Conservation (phyloP, 2,113 vertebrate species). For the Pterophyllum scalare region DNA sequence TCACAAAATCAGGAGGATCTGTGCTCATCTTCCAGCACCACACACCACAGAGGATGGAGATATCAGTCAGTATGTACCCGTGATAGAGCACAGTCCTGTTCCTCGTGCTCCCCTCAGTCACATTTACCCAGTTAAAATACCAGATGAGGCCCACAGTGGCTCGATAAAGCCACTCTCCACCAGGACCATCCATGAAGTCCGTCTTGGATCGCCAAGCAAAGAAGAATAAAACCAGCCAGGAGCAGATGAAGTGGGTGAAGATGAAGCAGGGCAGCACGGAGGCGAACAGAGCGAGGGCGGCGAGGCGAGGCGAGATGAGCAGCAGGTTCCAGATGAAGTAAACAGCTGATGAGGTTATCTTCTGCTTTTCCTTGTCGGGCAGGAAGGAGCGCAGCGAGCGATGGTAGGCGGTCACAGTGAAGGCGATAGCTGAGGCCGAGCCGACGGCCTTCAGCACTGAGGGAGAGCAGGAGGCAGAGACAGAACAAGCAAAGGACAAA, state of each 20-base stretch:
- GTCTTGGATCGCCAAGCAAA: slow-evolving; percentile 28
- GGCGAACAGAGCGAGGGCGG: too few species aligned
- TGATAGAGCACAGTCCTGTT: slow-evolving; percentile 82
- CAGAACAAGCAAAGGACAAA: background rate
- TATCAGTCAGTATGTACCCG: slow-evolving; percentile 79
- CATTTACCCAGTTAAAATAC: slow-evolving; percentile 91
- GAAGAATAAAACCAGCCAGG: slow-evolving; percentile 48
- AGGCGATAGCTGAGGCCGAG: slow-evolving; percentile 46
- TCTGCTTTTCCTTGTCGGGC: slow-evolving; percentile 69
- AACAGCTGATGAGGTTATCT: slow-evolving; percentile 46
- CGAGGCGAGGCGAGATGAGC: slow-evolving; percentile 83
- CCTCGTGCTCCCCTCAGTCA: slow-evolving; percentile 72
- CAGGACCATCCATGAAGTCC: slow-evolving; percentile 76
- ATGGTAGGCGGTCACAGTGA: slow-evolving; percentile 81
- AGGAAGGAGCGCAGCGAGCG: slow-evolving; percentile 71
- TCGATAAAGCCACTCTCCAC: slow-evolving; percentile 83
- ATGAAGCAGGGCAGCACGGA: too few species aligned
- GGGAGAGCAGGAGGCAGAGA: background rate
- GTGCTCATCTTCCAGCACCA: slow-evolving; percentile 72
- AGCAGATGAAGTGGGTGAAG: too few species aligned
- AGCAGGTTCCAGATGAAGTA: slow-evolving; percentile 89
- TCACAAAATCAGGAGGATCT: background rate
- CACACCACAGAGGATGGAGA: slow-evolving; percentile 68
- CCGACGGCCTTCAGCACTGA: slow-evolving; percentile 64
- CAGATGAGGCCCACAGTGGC: slow-evolving; percentile 83